Percentiles rank a stretch among this genome's conserved stretches.
Evolutionary conservation across 2,888 invertebrate species (phyloP).

Genomic region (Standfussiana lucernea): DNA sequence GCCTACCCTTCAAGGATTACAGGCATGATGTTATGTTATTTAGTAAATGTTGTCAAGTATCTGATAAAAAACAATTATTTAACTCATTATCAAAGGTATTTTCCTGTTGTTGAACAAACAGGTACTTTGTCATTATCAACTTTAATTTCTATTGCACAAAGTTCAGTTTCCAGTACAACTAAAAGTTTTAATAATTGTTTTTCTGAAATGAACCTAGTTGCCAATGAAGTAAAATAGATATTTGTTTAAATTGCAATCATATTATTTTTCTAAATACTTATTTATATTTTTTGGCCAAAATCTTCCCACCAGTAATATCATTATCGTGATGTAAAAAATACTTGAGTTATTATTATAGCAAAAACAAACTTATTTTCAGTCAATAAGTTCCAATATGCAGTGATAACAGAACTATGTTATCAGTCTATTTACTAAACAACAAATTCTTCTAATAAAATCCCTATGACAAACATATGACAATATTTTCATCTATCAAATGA

Average conservation of each 20-base stretch:
- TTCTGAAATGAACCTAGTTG: constrained; percentile 16
- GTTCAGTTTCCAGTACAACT: not conserved
- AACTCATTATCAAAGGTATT: constrained; percentile 1
- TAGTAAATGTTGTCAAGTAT: not conserved
- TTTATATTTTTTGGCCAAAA: no score
- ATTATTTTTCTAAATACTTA: no score
- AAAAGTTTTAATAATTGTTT: not conserved
- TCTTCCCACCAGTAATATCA: not conserved
- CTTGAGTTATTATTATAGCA: not conserved
- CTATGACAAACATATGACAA: not conserved
- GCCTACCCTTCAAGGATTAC: not conserved
- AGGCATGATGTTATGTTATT: not conserved
- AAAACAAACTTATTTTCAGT: not conserved
- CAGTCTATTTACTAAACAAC: constrained; percentile 20
- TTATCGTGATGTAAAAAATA: no score
- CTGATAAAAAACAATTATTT: constrained; percentile 1
- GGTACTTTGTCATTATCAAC: not conserved
- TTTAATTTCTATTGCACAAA: not conserved
- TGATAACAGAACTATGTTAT: constrained; percentile 8
- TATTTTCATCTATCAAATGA: not conserved
- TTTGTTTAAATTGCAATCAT: no score
- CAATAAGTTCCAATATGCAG: not conserved
- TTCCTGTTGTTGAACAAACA: not conserved
- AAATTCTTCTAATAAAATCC: not conserved
- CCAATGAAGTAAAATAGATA: no score